Base-by-base conservation (phyloP, 2,113 vertebrate genomes). In the Muntiacus reevesi region DNA sequence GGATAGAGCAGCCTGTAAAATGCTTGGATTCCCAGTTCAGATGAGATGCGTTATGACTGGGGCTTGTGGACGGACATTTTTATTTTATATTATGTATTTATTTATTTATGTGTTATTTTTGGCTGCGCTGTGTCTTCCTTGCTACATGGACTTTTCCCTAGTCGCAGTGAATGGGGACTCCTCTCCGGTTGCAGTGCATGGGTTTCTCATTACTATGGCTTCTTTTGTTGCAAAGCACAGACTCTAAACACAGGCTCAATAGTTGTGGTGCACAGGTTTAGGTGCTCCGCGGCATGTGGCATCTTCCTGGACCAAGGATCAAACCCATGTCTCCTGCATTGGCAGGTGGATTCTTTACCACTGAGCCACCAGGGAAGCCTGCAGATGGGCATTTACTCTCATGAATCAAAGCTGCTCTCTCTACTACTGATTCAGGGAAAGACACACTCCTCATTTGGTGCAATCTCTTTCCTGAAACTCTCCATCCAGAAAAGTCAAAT, bases 401-500 rank as follows among this genome's bases (percentile, higher is more conserved):
- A 62, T 4, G 11, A 84, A 54, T 90, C 50, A 59, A 94, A 64
- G 36, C 28, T 57, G 11, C n/a, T 96, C 10, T 92, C 84, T 47
- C 57, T 83, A 25, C 36, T 93, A 45, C 33, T 85, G 59, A 67
- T 30, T 50, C 28, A 12, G 25, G 60, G 28, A 36, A 67, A 93
- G 60, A 54, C 11, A 62, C 5, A 47, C 8, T 90, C 27, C 27
- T 91, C 67, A 82, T 54, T 57, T 7, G 19, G 7, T n/a, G 16
- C 1, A 3, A 28, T 5, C 16, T 21, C 40, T 62, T 94, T 94
- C 28, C 16, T 96, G 16, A 54, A 90, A 50, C 52, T 87, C 55
- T 94, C 79, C 55, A 21, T 82, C 54, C 81, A 79, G 45, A 79
- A 94, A 94, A 84, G 64, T 54, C 57, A 94, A 86, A 92, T 92